Conservation (phyloP, 2,888 invertebrate species). For the Heteromurus nitidus region DNA sequence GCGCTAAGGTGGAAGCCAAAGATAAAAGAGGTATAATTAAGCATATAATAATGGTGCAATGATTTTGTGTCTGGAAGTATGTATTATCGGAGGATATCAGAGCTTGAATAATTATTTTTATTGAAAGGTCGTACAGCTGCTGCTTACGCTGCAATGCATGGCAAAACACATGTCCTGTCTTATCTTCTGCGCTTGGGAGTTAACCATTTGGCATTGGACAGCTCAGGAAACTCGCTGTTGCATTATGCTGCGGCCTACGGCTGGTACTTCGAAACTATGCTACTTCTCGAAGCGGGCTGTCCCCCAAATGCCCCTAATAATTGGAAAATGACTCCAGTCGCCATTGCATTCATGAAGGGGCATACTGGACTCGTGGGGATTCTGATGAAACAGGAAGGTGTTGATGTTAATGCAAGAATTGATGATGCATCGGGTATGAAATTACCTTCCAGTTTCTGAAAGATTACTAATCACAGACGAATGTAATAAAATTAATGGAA, state of each 20-base stretch:
- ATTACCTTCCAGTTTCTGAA: no score
- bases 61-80: no score
- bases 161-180: slow-evolving; percentile 77
- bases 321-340: slow-evolving; percentile 78
- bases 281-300: slow-evolving; percentile 76
- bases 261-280: slow-evolving; percentile 77
- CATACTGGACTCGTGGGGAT: slow-evolving; percentile 77
- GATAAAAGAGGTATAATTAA: no score
- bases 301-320: slow-evolving; percentile 75
- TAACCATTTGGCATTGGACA: slow-evolving; percentile 76
- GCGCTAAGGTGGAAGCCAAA: slow-evolving; percentile 76
- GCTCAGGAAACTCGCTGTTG: slow-evolving; percentile 77
- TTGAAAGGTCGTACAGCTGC: slow-evolving; percentile 77
- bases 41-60: no score
- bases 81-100: no score
- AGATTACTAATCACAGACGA: no score
- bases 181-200: slow-evolving; percentile 77
- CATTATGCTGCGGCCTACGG: slow-evolving; percentile 79
- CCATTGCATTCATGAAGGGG: slow-evolving; percentile 77
- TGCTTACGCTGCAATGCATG: slow-evolving; percentile 78
- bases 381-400: slow-evolving; percentile 76
- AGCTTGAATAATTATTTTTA: no score
- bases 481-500: no score
- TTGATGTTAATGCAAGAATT: slow-evolving; percentile 73
- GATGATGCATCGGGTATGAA: no score